Base-by-base conservation (phyloP, 2,797 vertebrate species). In the Molossus molossus region DNA sequence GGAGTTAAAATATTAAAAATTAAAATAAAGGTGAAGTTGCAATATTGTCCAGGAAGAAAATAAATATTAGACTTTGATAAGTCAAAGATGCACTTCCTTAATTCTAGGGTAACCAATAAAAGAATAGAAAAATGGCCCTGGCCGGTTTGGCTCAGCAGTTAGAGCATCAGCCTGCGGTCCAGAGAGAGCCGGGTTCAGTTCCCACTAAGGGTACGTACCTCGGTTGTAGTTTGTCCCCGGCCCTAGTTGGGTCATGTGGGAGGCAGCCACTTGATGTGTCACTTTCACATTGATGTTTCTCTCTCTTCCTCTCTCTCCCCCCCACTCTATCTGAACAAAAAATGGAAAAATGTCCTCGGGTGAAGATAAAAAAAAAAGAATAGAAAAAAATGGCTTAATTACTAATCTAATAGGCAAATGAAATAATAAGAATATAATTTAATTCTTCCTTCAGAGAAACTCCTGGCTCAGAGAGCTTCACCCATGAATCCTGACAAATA, bases 341-440 rank as follows among this genome's bases (percentile, higher is more conserved):
- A 33, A 33, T 33, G 33, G 33, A 33, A 33, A 33, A 33, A 33
- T 33, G 33, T 33, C 33, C 33, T 33, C 33, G 33, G 33, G 33
- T 33, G 33, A 33, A 33, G 33, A 33, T 33, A 33, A 33, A 33
- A 33, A 33, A 33, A 84, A 93, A 83, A 77, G 27, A 69, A 91
- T 1, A 88, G 53, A 37, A 85, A 33, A 84, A 72, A 14, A 0
- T 60, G 58, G 29, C 58, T 84, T 73, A 79, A 83, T 75, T 85
- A 72, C 9, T 82, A 77, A 72, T 33, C 2, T 82, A 90, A 55
- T 45, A 37, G 6, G 50, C 77, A 72, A 79, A 82, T 69, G 33
- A 60, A 55, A 87, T 79, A 73, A 90, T 79, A 79, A 95, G 80
- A 82, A 57, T 65, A 45, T 20, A 84, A 85, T 37, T 76, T 72